Percentiles rank a stretch among this genome's conserved stretches.
phyloP scores from a whole-genome alignment of 2,888 invertebrate species.

The Agrotis puta region DNA sequence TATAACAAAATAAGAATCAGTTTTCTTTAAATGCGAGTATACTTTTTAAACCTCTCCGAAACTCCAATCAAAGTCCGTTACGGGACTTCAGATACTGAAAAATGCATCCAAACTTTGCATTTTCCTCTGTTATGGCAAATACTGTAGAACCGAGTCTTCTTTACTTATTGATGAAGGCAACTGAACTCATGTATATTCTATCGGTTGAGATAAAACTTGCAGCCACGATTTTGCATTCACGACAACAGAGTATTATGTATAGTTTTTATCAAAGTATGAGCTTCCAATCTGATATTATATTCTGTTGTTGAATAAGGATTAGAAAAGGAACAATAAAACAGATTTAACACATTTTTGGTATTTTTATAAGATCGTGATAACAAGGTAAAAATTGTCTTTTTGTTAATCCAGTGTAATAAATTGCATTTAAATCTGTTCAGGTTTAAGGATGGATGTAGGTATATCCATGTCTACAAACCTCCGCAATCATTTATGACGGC shows the following conservation, averaged over 20 bases:
- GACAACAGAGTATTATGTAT: neutral
- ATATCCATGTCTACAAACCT: too few species aligned
- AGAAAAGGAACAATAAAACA: neutral
- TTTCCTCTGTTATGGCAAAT: conserved; percentile 19
- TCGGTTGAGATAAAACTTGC: conserved; percentile 36
- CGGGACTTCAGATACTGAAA: neutral
- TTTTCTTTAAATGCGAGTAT: neutral
- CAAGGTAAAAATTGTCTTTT: too few species aligned
- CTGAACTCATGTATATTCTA: conserved; percentile 48
- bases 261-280: conserved; percentile 14
- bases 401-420: too few species aligned
- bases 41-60: too few species aligned
- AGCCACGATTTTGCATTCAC: conserved; percentile 37
- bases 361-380: neutral
- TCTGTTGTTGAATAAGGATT: neutral
- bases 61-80: neutral
- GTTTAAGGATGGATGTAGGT: too few species aligned
- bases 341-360: too few species aligned
- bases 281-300: neutral
- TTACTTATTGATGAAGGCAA: conserved; percentile 31
- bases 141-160: conserved; percentile 20
- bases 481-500: too few species aligned
- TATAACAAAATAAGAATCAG: neutral
- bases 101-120: conserved; percentile 10
- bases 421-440: too few species aligned